phyloP scores from a whole-genome alignment of 1,140 invertebrate species.

The Procambarus virginalis region DNA sequence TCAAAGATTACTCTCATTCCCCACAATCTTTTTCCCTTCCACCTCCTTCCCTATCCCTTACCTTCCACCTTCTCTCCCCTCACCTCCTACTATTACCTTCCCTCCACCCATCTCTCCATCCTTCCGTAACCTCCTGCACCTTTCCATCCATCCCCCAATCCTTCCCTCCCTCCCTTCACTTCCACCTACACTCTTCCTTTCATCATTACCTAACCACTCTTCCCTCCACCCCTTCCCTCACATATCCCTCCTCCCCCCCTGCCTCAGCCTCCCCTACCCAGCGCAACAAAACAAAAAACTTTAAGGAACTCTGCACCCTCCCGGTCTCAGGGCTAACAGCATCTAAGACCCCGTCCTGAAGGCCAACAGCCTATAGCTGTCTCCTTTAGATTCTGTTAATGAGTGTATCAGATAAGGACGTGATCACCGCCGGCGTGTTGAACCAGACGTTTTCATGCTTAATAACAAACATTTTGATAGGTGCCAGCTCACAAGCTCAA shows the following conservation, averaged over 20 bases:
- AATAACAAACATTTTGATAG: conserved; percentile 63
- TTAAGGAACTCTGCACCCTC: neutral
- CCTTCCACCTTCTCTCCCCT: no score
- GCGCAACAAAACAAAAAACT: neutral
- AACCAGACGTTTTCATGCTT: conserved; percentile 44
- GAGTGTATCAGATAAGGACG: conserved; percentile 51
- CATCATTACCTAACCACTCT: no score
- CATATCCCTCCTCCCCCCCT: neutral
- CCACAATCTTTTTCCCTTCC: no score
- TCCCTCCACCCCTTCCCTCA: no score
- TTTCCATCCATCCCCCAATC: no score
- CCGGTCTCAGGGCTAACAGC: neutral
- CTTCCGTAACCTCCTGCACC: no score
- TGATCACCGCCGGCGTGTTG: conserved; percentile 22
- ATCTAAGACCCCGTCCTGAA: neutral
- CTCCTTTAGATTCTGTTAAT: conserved; percentile 27
- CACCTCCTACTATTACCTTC: no score
- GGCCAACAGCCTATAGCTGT: conserved; percentile 41
- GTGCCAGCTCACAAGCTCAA: conserved; percentile 23
- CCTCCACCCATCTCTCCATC: no score
- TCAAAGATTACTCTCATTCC: neutral
- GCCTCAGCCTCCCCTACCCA: neutral
- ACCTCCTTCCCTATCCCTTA: no score
- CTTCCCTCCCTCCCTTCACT: neutral
- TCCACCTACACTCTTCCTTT: neutral